Percentiles rank a stretch among this genome's conserved stretches.
phyloP scores from a whole-genome alignment of 2,888 invertebrate genomes.

The Tribolium freemani region DNA sequence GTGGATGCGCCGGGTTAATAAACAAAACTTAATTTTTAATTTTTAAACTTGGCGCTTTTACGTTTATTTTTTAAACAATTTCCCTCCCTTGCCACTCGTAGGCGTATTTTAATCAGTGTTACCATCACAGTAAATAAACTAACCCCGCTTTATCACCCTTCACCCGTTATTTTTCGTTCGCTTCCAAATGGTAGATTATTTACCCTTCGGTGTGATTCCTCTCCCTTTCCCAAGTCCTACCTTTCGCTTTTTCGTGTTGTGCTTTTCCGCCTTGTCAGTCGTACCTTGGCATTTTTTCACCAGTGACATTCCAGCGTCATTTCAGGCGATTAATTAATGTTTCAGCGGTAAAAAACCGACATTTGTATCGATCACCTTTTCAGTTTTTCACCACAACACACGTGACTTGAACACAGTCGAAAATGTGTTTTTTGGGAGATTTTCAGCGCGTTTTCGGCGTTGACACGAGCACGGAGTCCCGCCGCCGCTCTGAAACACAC shows the following conservation, averaged over 20 bases:
- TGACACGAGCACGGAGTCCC: constrained; percentile 10
- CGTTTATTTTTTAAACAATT: background rate
- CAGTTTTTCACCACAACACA: constrained; percentile 3
- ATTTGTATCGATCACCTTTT: background rate
- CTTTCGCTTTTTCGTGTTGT: constrained; percentile 55
- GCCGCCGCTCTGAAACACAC: constrained; percentile 35
- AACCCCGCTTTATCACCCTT: background rate
- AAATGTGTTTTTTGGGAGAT: constrained; percentile 2
- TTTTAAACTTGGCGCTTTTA: background rate
- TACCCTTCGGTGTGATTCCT: no score
- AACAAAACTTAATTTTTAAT: background rate
- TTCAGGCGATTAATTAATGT: constrained; percentile 20
- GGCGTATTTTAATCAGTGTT: background rate
- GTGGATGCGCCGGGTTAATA: constrained; percentile 1
- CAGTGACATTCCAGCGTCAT: constrained; percentile 40
- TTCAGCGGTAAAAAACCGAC: constrained; percentile 1
- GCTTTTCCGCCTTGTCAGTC: constrained; percentile 50
- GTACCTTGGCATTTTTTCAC: constrained; percentile 36
- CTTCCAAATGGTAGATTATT: background rate
- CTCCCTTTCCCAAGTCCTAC: constrained; percentile 31
- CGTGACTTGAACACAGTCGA: background rate
- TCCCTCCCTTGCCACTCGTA: background rate
- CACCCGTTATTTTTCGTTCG: background rate
- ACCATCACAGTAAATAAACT: background rate
- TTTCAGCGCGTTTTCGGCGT: constrained; percentile 13